Percentiles rank a stretch among this genome's conserved stretches.
Evolutionary conservation across 2,797 vertebrate species (phyloP).

Genomic region (Urosaurus nigricauda): DNA sequence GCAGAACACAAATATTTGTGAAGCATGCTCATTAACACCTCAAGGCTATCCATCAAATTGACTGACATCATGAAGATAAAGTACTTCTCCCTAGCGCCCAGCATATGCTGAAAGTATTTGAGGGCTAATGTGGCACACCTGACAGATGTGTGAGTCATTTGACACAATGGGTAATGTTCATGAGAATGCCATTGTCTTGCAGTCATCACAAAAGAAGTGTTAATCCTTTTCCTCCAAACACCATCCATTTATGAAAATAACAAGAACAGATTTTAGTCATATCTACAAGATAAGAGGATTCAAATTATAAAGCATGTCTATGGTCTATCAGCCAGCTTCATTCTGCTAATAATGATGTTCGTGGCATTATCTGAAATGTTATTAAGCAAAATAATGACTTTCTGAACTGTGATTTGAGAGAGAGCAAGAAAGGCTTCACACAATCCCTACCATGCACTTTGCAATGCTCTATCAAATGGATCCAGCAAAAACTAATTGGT

Average conservation of each 20-base stretch:
- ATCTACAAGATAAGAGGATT: constrained; percentile 58
- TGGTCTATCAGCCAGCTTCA: constrained; percentile 43
- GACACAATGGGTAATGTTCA: constrained; percentile 70
- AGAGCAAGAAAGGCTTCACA: constrained; percentile 17
- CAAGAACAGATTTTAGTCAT: constrained; percentile 62
- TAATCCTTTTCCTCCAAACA: constrained; percentile 67
- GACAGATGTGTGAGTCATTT: constrained; percentile 80
- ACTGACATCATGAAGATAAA: constrained; percentile 78
- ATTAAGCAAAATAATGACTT: constrained; percentile 71
- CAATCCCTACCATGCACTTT: constrained; percentile 57
- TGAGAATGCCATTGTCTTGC: constrained; percentile 68
- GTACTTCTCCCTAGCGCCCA: constrained; percentile 70
- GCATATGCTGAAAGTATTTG: constrained; percentile 72
- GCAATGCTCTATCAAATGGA: constrained; percentile 57
- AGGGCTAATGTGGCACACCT: constrained; percentile 76
- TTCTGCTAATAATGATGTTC: constrained; percentile 62
- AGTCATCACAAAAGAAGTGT: constrained; percentile 61
- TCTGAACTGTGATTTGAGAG: constrained; percentile 58
- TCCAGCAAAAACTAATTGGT: constrained; percentile 71
- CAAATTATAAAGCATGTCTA: constrained; percentile 56
- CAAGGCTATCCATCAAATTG: constrained; percentile 74
- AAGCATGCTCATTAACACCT: constrained; percentile 78
- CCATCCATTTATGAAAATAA: constrained; percentile 26
- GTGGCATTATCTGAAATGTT: constrained; percentile 68
- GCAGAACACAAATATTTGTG: constrained; percentile 77